These are phyloP conservation scores for Lasaia peninsularis DNA, from an alignment of 1,140 invertebrate species.

Conservation along the genomic window DNA sequence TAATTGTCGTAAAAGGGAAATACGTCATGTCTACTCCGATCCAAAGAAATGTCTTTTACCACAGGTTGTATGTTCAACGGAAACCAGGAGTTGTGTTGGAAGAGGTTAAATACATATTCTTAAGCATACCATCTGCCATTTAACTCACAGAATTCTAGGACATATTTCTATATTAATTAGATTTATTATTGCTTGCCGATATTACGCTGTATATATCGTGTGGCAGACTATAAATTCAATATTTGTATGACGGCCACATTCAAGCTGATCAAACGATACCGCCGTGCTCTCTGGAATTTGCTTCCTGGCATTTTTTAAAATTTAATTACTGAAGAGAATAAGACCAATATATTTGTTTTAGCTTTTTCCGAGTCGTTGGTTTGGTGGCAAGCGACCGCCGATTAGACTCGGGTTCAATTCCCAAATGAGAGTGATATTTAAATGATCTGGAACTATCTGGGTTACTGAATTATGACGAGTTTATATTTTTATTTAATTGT, in stretches of 20 bases:
- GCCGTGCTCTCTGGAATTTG: conserved; percentile 14
- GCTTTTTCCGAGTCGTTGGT: too few species aligned
- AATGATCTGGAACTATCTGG: too few species aligned
- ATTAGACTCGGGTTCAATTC: too few species aligned
- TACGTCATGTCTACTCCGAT: not conserved
- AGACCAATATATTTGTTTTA: too few species aligned
- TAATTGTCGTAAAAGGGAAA: not conserved
- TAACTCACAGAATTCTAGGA: conserved; percentile 5
- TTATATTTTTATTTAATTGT: too few species aligned
- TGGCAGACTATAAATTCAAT: conserved; percentile 24
- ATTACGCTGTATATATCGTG: not conserved
- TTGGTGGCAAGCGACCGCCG: too few species aligned
- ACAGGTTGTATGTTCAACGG: conserved; percentile 16
- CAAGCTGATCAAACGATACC: conserved; percentile 34
- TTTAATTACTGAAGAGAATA: conserved; percentile 1
- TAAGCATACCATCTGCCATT: conserved; percentile 14
- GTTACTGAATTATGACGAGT: too few species aligned
- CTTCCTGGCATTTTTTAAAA: conserved; percentile 11
- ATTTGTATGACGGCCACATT: conserved; percentile 28
- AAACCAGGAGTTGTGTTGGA: conserved; percentile 26
- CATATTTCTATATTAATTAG: not conserved
- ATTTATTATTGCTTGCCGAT: conserved; percentile 3
- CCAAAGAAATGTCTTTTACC: conserved; percentile 1
- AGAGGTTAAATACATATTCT: conserved; percentile 23
- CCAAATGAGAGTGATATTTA: too few species aligned